Conservation (phyloP, 2,113 vertebrate species). For the Coptodon bakossiorum region DNA sequence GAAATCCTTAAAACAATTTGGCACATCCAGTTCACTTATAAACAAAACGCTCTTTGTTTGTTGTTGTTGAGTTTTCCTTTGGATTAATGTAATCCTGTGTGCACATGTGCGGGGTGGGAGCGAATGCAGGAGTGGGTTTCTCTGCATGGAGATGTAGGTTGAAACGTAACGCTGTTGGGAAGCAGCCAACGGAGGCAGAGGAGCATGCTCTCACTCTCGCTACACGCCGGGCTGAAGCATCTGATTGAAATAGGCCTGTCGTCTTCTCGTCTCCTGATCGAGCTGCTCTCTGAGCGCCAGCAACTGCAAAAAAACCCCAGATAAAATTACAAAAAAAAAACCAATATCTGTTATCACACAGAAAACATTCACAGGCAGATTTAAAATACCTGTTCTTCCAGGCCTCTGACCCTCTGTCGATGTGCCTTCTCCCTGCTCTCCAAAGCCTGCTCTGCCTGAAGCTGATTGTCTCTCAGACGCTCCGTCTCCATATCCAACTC, state of each 20-base stretch:
- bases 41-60: slow-evolving; percentile 73
- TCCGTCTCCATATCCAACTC: slow-evolving; percentile 63
- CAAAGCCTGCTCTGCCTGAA: slow-evolving; percentile 61
- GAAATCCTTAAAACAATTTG: slow-evolving; percentile 72
- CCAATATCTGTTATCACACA: not conserved
- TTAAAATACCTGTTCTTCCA: slow-evolving; percentile 70
- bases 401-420: slow-evolving; percentile 54
- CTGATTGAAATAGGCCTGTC: slow-evolving; percentile 52
- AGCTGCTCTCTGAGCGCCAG: slow-evolving; percentile 70
- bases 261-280: slow-evolving; percentile 60
- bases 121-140: slow-evolving; percentile 15
- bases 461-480: slow-evolving; percentile 50
- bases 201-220: slow-evolving; percentile 25
- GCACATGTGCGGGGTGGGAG: slow-evolving; percentile 42
- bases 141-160: not conserved
- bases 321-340: fast-evolving
- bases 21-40: slow-evolving; percentile 53
- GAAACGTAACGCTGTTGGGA: slow-evolving; percentile 25
- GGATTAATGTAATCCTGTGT: slow-evolving; percentile 63
- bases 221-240: slow-evolving; percentile 51
- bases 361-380: not conserved
- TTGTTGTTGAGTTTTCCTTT: slow-evolving; percentile 66
- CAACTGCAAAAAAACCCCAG: slow-evolving; percentile 31
- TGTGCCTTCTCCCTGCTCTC: slow-evolving; percentile 67
- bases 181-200: slow-evolving; percentile 30